Evolutionary conservation across 2,888 invertebrate species (phyloP), one percentile per base, ranked within the genome.

Genomic region (Lutraria lutraria): DNA sequence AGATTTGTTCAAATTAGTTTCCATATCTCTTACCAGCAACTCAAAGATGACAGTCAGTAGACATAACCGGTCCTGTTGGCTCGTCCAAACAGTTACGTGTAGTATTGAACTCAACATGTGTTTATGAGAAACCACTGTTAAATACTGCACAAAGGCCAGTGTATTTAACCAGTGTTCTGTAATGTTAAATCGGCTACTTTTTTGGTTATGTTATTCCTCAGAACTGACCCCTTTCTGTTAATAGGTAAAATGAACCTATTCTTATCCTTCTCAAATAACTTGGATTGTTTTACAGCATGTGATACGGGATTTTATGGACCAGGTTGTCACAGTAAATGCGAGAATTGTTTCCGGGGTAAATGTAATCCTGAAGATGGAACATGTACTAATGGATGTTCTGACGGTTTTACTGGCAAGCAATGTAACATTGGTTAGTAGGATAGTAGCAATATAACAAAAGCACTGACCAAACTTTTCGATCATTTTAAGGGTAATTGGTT

Each of bases 281-380:
- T 43, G 43, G 43, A 16, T 81, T n/a, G 13, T 34, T 52, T 53
- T 52, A 52, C 81, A 89, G 76, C 21, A 53, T 90, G 90, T 85
- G 31, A 54, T 19, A n/a, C 31, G 8, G 87, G 87, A 15, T 81
- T 34, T 12, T 90, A 83, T 72, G 90, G 90, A 8, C n/a, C 81
- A 12, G 83, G 84, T 12, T 90, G 90, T 56, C 56, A 83, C 13
- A 52, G 56, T n/a, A 43, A 16, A n/a, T 90, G 90, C 54, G 83
- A 80, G 19, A 79, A 89, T 21, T 90, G 90, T 68, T 19, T 29
- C 29, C 34, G 25, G 21, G n/a, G 80, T 43, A 81, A 56, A n/a
- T 90, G 90, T 81, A 83, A 90, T 53, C 34, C 85, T 21, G 85
- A 21, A 25, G 63, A 76, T 76, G 90, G 90, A 21, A 72, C 31